Conservation (phyloP, 2,888 invertebrate genomes). For the Erebia epiphron region DNA sequence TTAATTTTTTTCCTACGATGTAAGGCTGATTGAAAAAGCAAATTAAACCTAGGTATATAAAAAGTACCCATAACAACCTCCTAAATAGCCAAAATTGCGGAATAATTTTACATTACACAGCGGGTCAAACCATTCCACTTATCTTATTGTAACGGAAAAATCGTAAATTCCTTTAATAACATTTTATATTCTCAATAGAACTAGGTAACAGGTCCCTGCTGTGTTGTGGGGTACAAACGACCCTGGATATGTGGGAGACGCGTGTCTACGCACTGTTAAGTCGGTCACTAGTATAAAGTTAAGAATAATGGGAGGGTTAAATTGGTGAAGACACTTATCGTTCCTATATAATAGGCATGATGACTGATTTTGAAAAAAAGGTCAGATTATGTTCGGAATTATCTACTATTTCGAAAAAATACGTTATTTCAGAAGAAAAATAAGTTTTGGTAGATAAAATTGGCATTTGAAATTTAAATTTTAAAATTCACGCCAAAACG, state of each 20-base stretch:
- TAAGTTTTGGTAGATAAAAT: too few relatives aligned
- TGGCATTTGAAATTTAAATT: too few relatives aligned
- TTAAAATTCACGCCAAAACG: too few relatives aligned
- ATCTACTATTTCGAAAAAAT: too few relatives aligned
- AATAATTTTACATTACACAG: slow-evolving; percentile 16
- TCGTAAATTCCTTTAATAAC: slow-evolving; percentile 15
- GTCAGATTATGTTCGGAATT: too few relatives aligned
- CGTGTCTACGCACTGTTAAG: slow-evolving; percentile 57
- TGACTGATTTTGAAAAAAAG: too few relatives aligned
- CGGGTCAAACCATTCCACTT: slow-evolving; percentile 10
- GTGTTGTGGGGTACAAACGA: slow-evolving; percentile 45
- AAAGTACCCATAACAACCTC: neutral
- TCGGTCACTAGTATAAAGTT: slow-evolving; percentile 39
- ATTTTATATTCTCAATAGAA: slow-evolving; percentile 26
- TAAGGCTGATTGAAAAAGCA: too few relatives aligned
- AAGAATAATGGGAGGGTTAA: slow-evolving; percentile 18
- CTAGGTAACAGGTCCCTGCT: slow-evolving; percentile 48
- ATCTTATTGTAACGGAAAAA: slow-evolving; percentile 4
- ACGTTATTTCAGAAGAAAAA: too few relatives aligned
- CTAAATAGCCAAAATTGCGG: neutral
- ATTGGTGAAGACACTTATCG: slow-evolving; percentile 20
- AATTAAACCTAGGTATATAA: neutral
- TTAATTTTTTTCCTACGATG: too few relatives aligned
- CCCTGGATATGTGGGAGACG: slow-evolving; percentile 41
- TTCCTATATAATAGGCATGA: neutral